Evolutionary conservation across 2,113 vertebrate species (phyloP).

Genomic region (Lanius collurio): DNA sequence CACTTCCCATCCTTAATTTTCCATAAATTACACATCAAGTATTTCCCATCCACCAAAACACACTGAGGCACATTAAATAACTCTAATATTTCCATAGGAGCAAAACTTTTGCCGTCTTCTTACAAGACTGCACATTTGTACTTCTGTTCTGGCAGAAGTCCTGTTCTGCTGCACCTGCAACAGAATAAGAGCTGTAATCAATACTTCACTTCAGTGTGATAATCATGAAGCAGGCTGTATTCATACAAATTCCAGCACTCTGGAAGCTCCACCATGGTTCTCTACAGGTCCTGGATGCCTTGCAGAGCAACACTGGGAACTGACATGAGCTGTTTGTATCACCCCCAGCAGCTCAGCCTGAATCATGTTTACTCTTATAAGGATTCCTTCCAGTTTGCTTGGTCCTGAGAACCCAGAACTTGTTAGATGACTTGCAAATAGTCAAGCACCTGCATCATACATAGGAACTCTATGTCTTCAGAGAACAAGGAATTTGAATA

Average conservation of each 20-base stretch:
- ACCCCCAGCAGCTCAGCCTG: not conserved
- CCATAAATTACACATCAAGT: not conserved
- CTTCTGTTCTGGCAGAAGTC: not conserved
- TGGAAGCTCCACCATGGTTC: not conserved
- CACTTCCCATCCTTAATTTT: not conserved
- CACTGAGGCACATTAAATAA: not conserved
- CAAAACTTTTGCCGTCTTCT: not conserved
- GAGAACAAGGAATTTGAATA: not conserved
- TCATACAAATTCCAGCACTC: not conserved
- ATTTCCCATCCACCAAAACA: not conserved
- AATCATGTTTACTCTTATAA: not conserved
- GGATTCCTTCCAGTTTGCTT: not conserved
- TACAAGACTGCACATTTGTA: not conserved
- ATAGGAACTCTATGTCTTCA: not conserved
- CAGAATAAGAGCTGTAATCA: not conserved
- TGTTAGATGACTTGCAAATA: not conserved
- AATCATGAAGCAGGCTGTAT: not conserved
- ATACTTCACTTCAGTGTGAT: not conserved
- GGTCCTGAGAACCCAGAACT: not conserved
- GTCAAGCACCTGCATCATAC: no score
- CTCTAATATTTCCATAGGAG: not conserved
- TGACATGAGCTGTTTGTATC: not conserved
- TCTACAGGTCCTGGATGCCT: not conserved
- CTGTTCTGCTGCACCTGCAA: not conserved
- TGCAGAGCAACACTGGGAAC: not conserved